phyloP scores from a whole-genome alignment of 2,888 invertebrate species.

The Xestia xanthographa region DNA sequence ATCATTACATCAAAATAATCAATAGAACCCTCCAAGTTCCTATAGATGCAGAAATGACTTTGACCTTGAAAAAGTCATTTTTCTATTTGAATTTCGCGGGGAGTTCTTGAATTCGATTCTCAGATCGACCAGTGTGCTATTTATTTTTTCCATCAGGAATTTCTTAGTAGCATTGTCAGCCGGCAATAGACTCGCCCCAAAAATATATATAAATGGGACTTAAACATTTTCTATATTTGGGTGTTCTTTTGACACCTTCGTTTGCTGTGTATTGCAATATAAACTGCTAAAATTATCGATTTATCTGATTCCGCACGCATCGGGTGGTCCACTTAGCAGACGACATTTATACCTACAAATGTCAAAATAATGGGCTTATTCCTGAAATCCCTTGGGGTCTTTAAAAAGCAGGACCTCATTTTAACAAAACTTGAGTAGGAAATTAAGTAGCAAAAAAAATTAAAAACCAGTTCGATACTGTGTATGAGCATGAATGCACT shows the following conservation, averaged over 20 bases:
- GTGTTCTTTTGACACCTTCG: too few relatives aligned
- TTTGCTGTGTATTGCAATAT: neutral
- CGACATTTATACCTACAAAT: neutral
- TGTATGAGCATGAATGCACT: neutral
- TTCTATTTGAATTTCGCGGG: too few relatives aligned
- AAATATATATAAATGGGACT: too few relatives aligned
- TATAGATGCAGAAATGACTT: too few relatives aligned
- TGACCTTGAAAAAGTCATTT: too few relatives aligned
- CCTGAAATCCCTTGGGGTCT: too few relatives aligned
- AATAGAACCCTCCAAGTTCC: too few relatives aligned
- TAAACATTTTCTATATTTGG: too few relatives aligned
- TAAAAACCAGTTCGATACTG: slow-evolving; percentile 6
- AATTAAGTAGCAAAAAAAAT: neutral
- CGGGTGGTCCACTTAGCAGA: neutral
- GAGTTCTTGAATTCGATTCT: neutral
- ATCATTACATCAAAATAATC: too few relatives aligned
- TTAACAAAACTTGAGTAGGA: neutral
- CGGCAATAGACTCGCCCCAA: too few relatives aligned
- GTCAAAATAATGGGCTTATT: slow-evolving; percentile 1
- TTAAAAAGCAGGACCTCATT: neutral
- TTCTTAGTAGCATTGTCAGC: too few relatives aligned
- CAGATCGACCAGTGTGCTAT: neutral
- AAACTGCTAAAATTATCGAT: neutral
- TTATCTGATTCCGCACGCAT: neutral
- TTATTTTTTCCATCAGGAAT: too few relatives aligned